Conservation (phyloP, 1,140 invertebrate genomes). For the Aphelenchoides fujianensis region DNA sequence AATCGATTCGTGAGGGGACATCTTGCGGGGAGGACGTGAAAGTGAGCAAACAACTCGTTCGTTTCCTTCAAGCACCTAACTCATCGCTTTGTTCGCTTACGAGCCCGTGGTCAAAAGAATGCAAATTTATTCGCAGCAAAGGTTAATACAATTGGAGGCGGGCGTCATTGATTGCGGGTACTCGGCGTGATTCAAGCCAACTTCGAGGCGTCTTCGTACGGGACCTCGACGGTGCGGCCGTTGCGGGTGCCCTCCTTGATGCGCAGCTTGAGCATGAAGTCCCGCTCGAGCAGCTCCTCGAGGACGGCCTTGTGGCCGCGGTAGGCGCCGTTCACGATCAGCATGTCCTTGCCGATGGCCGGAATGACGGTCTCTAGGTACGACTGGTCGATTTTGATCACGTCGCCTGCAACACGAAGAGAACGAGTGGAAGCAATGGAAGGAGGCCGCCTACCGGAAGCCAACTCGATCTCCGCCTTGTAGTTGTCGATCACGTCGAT, state of each 20-base stretch:
- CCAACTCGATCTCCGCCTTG: slow-evolving; percentile 73
- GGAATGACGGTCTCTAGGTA: slow-evolving; percentile 95
- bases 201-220: slow-evolving; percentile 47
- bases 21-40: too few species aligned
- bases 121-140: too few species aligned
- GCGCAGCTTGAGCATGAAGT: slow-evolving; percentile 73
- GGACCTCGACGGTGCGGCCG: slow-evolving; percentile 23
- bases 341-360: slow-evolving; percentile 73
- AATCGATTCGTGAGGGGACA: too few species aligned
- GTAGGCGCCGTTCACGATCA: slow-evolving; percentile 82
- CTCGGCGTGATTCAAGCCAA: too few species aligned
- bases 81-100: too few species aligned
- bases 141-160: too few species aligned
- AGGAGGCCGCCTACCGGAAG: slow-evolving; percentile 28
- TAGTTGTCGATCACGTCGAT: slow-evolving; percentile 74
- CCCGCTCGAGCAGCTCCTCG: slow-evolving; percentile 72
- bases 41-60: too few species aligned
- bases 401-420: slow-evolving; percentile 65
- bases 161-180: too few species aligned
- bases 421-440: neutral
- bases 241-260: slow-evolving; percentile 64
- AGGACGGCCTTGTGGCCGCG: slow-evolving; percentile 72
- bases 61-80: too few species aligned
- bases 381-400: slow-evolving; percentile 77
- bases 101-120: too few species aligned